phyloP scores from a whole-genome alignment of 2,888 invertebrate genomes.

The Psococerastis gibbosa region DNA sequence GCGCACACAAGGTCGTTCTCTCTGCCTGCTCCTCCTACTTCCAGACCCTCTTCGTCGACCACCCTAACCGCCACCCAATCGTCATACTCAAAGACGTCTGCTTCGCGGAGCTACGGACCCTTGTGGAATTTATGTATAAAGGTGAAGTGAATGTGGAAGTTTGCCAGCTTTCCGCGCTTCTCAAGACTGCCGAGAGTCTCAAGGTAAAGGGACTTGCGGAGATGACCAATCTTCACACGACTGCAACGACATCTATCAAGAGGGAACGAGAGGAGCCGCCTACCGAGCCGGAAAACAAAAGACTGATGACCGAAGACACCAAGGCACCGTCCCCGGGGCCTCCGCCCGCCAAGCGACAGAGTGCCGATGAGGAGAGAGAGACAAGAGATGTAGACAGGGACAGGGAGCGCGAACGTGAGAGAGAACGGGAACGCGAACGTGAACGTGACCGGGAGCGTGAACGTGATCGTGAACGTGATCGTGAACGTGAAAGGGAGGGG shows the following conservation, averaged over 20 bases:
- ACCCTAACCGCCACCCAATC: slow-evolving; percentile 81
- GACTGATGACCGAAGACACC: slow-evolving; percentile 15
- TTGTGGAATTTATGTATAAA: slow-evolving; percentile 93
- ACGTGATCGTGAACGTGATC: slow-evolving; percentile 15
- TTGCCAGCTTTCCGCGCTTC: slow-evolving; percentile 74
- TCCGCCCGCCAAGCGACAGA: slow-evolving; percentile 14
- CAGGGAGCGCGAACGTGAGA: slow-evolving; percentile 15
- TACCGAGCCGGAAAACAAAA: slow-evolving; percentile 14
- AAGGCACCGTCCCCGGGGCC: slow-evolving; percentile 18
- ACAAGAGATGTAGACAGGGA: slow-evolving; percentile 5
- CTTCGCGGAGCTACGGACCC: slow-evolving; percentile 72
- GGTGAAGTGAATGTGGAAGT: slow-evolving; percentile 91
- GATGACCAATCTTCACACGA: slow-evolving; percentile 66
- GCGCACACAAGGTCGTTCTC: slow-evolving; percentile 88
- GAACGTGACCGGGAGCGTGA: slow-evolving; percentile 18
- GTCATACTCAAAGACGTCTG: slow-evolving; percentile 90
- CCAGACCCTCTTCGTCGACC: slow-evolving; percentile 81
- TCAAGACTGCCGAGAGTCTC: slow-evolving; percentile 82
- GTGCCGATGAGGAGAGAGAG: slow-evolving; percentile 18
- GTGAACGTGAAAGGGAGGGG: slow-evolving; percentile 11
- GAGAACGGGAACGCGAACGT: slow-evolving; percentile 18
- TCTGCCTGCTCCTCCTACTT: slow-evolving; percentile 93
- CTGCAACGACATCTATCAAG: slow-evolving; percentile 22
- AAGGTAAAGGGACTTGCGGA: slow-evolving; percentile 86
- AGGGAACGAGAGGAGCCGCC: slow-evolving; percentile 15